Evolutionary conservation across 2,113 vertebrate species (phyloP), one percentile per base, ranked within the genome.

Genomic region (Passer domesticus): DNA sequence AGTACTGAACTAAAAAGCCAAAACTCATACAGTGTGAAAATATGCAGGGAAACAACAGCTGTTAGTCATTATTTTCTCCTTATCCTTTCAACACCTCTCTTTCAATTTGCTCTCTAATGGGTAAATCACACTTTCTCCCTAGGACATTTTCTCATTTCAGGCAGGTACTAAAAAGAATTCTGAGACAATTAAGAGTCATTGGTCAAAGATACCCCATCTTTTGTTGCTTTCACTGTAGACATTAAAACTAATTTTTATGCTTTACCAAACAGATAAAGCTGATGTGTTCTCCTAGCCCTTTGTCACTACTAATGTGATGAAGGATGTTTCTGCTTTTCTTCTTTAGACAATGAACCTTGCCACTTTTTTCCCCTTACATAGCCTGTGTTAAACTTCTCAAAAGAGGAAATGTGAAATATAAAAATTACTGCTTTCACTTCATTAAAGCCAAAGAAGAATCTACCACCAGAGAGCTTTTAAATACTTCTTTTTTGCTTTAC

Each of bases 21-120:
- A 75, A 60, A 90, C 52, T 58, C 47, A n/a, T 60, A 66, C 8
- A 76, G 60, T 87, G 58, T 58, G 87, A 94, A 91, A 94, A 95
- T 73, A 79, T 81, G 72, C 47, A 73, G 78, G 60, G 67, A n/a
- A 82, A 49, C 22, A 92, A 93, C 95, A 96, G 91, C 96, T 96
- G 85, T 85, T 97, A 96, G 90, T 92, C 92, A 94, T 94, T 90
- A 91, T 97, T 93, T 87, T 92, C 77, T 93, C 94, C 87, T 83
- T 79, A 93, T 93, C 92, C 86, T 77, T 97, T 97, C 90, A 92
- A 94, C 96, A 92, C 73, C 33, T 97, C 83, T 59, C n/a, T 78
- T 93, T 92, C 94, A 97, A 92, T 87, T 94, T 87, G 76, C 84
- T 93, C 92, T 96, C 70, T 96, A 92, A 96, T 95, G 76, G 77